These are phyloP conservation scores for Ciconia stormi DNA, from an alignment of 2,113 vertebrate genomes.

Conservation along the genomic window DNA sequence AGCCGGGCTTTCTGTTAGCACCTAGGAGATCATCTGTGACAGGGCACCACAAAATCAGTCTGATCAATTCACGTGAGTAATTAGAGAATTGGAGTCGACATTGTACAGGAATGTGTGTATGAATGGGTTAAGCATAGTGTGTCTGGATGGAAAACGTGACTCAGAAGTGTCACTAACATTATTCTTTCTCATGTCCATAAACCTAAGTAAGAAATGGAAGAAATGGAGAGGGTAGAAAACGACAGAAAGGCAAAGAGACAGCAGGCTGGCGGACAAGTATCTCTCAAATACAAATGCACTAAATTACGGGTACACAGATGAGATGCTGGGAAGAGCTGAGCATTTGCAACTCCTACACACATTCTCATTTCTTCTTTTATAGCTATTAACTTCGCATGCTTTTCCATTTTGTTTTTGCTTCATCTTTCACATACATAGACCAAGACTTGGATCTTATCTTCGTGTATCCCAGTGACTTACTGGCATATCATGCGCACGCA, in stretches of 20 bases:
- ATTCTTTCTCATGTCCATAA: not conserved
- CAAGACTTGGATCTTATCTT: not conserved
- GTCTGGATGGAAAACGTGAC: not conserved
- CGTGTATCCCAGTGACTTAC: not conserved
- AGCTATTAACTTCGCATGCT: not conserved
- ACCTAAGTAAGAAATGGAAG: slow-evolving; percentile 1
- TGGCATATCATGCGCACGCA: not conserved
- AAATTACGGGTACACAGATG: not conserved
- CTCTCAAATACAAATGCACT: not conserved
- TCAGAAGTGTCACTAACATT: slow-evolving; percentile 6
- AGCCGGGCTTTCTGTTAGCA: not conserved
- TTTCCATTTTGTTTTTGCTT: slow-evolving; percentile 1
- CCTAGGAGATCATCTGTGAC: not conserved
- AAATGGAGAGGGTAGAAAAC: slow-evolving; percentile 18
- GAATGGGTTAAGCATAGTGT: not conserved
- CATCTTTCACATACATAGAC: not conserved
- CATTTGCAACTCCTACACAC: slow-evolving; percentile 38
- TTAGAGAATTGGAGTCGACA: rapidly evolving
- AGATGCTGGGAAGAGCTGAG: not conserved
- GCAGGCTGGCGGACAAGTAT: not conserved
- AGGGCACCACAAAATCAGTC: not conserved
- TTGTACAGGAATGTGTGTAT: not conserved
- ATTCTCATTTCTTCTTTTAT: not conserved
- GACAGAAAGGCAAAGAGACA: not conserved
- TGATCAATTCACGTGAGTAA: not conserved